Evolutionary conservation across 30 jellyfish, hydroid and myxozoan species (phyloP).

Genomic region (Turritopsis rubra): DNA sequence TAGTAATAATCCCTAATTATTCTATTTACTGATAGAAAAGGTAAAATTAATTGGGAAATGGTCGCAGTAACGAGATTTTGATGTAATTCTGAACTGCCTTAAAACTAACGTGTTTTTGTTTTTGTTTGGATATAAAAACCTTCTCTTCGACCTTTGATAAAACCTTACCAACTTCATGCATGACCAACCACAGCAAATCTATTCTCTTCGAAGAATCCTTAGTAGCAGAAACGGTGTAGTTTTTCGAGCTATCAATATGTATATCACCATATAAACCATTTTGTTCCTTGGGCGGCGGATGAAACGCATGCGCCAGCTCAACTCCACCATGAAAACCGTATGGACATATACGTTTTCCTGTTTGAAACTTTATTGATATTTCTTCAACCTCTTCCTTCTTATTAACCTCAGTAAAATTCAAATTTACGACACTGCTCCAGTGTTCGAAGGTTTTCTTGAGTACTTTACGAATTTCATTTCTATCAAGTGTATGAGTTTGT

Average conservation of each 20-base stretch:
- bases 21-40: no score
- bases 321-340: slow-evolving; percentile 59
- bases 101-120: neutral
- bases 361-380: slow-evolving; percentile 33
- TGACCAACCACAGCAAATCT: slow-evolving; percentile 65
- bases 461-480: slow-evolving; percentile 34
- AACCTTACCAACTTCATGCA: slow-evolving; percentile 45
- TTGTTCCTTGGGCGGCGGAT: slow-evolving; percentile 26
- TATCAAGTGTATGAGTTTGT: slow-evolving; percentile 25
- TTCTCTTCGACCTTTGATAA: neutral
- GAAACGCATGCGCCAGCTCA: slow-evolving; percentile 71
- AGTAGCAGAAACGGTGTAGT: slow-evolving; percentile 2
- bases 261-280: slow-evolving; percentile 54
- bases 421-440: slow-evolving; percentile 52
- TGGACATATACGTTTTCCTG: slow-evolving; percentile 37
- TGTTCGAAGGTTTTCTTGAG: slow-evolving; percentile 34
- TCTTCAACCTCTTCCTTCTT: neutral
- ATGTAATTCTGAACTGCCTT: neutral
- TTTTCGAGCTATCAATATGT: slow-evolving; percentile 53
- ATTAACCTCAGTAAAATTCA: slow-evolving; percentile 37
- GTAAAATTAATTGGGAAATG: no score
- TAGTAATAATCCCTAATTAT: no score
- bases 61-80: no score
- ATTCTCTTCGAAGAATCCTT: slow-evolving; percentile 20
- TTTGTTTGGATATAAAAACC: no score